Conservation (phyloP, 2,113 vertebrate genomes). For the Pseudolaguvia tuberculata region DNA sequence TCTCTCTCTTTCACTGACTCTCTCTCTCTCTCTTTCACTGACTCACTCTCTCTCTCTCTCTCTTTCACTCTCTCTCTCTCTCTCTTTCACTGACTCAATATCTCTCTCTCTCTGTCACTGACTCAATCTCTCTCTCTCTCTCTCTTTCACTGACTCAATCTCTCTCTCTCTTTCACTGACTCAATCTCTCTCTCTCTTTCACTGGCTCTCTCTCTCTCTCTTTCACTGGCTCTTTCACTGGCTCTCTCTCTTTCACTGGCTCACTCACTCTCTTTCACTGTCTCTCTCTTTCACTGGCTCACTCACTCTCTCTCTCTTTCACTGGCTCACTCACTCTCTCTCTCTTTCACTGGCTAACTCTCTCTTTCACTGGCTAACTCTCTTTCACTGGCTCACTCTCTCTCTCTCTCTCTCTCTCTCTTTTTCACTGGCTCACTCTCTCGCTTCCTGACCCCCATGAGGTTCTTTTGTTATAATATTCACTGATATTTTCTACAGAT, state of each 20-base stretch:
- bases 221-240: too few relatives aligned
- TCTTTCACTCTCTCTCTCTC: too few relatives aligned
- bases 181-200: slow-evolving; percentile 10
- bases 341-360: not conserved
- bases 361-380: not conserved
- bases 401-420: slow-evolving; percentile 9
- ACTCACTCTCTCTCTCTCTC: slow-evolving; percentile 5
- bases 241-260: slow-evolving; percentile 10
- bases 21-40: too few relatives aligned
- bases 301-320: slow-evolving; percentile 12
- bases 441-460: not conserved
- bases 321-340: slow-evolving; percentile 19
- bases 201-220: slow-evolving; percentile 15
- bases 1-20: not conserved
- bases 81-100: too few relatives aligned
- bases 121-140: slow-evolving; percentile 4
- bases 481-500: slow-evolving; percentile 40
- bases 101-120: too few relatives aligned
- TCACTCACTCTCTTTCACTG: not conserved
- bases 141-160: not conserved
- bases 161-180: slow-evolving; percentile 33
- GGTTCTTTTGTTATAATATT: slow-evolving; percentile 28
- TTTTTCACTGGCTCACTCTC: slow-evolving; percentile 1
- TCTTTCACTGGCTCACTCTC: slow-evolving; percentile 14
- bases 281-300: not conserved